These are phyloP conservation scores for Ostrea edulis DNA, from an alignment of 1,140 invertebrate genomes.

Conservation along the genomic window DNA sequence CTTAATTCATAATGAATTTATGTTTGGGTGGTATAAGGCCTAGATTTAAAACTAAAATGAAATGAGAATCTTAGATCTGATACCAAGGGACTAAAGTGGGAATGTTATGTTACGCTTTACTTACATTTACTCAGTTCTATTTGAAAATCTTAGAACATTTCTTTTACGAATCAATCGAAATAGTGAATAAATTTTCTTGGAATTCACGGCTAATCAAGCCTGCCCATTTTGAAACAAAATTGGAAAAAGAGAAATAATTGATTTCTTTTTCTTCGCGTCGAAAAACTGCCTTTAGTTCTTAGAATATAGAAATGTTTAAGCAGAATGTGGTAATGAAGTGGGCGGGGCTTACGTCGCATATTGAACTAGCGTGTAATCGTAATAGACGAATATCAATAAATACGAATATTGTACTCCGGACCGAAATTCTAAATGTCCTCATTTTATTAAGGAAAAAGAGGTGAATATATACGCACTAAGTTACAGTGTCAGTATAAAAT, in stretches of 20 bases:
- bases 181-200: background rate
- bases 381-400: background rate
- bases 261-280: background rate
- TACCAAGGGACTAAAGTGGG: too few relatives aligned
- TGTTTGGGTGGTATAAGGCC: background rate
- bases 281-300: background rate
- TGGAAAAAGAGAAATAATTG: background rate
- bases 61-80: background rate
- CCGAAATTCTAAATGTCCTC: background rate
- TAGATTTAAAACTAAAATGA: background rate
- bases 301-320: background rate
- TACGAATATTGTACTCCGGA: background rate
- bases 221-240: background rate
- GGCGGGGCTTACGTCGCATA: background rate
- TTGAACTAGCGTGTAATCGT: background rate
- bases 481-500: too few relatives aligned
- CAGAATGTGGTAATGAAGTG: background rate
- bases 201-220: background rate
- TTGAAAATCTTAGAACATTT: background rate
- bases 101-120: background rate
- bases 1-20: background rate
- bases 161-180: background rate
- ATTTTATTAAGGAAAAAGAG: too few relatives aligned
- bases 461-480: too few relatives aligned
- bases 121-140: background rate